Percentiles rank a stretch among this genome's conserved stretches.
These are phyloP conservation scores for Diarsia mendica DNA, from an alignment of 2,888 invertebrate species.

Conservation along the genomic window DNA sequence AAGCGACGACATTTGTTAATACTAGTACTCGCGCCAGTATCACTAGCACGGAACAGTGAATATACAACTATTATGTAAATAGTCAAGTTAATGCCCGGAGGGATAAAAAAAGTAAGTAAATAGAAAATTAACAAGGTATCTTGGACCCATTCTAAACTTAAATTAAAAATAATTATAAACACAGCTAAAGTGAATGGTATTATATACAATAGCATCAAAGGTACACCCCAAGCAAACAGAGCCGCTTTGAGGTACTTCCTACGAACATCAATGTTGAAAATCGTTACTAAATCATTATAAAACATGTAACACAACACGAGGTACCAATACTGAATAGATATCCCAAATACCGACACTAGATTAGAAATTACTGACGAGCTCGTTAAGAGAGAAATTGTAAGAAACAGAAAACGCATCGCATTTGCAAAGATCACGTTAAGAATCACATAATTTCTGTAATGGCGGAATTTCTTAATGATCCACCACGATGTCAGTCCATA, in stretches of 20 bases:
- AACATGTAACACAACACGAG: background rate
- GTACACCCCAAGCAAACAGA: background rate
- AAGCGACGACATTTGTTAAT: no score
- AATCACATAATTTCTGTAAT: conserved; percentile 8
- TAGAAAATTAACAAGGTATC: no score
- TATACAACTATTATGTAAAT: background rate
- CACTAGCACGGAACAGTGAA: background rate
- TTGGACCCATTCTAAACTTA: no score
- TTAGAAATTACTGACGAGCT: no score
- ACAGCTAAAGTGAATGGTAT: no score
- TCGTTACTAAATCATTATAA: background rate
- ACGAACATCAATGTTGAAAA: background rate
- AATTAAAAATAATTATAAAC: no score
- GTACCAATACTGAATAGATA: background rate
- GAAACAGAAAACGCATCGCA: background rate
- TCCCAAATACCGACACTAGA: no score
- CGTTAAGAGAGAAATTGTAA: background rate
- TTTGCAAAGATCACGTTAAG: background rate
- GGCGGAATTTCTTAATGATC: background rate
- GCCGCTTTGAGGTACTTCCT: background rate
- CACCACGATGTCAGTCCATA: background rate
- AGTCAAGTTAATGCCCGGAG: background rate
- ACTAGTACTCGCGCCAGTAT: background rate
- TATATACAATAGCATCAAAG: background rate
- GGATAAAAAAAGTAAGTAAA: background rate